Evolutionary conservation across 2,113 vertebrate genomes (phyloP).

Genomic region (Apeltes quadracus): DNA sequence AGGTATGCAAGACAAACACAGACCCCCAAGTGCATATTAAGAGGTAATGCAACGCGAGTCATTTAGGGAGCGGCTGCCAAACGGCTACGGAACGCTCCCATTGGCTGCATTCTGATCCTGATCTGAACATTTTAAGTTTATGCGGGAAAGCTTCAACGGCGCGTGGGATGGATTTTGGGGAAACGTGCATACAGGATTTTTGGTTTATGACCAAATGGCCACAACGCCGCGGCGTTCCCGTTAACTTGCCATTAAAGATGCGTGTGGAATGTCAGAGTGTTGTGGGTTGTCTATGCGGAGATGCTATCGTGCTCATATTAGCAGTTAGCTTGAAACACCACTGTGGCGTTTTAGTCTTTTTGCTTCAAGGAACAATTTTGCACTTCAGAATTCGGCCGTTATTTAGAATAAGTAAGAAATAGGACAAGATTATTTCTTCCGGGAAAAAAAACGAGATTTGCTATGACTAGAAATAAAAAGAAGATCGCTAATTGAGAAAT

Average conservation of each 20-base stretch:
- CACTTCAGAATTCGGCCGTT: no score
- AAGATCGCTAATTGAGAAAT: neutral
- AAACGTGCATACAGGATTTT: no score
- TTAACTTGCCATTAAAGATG: no score
- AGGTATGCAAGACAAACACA: conserved; percentile 16
- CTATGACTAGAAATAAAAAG: neutral
- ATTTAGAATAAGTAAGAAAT: no score
- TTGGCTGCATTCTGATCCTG: conserved; percentile 15
- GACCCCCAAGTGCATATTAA: neutral
- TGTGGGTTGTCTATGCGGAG: no score
- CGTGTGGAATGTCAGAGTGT: no score
- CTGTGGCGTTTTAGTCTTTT: neutral
- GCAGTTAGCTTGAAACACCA: neutral
- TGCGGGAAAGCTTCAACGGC: no score
- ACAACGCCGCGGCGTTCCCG: no score
- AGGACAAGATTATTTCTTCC: no score
- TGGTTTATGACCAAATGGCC: no score
- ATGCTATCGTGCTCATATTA: neutral
- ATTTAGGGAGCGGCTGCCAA: neutral
- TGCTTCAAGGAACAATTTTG: neutral
- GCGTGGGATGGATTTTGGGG: no score
- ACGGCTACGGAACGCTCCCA: neutral
- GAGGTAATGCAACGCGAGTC: neutral
- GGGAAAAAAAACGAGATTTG: neutral
- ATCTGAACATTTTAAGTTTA: no score